Conservation (phyloP, 2,888 invertebrate genomes). For the Epsilonema sp. region DNA sequence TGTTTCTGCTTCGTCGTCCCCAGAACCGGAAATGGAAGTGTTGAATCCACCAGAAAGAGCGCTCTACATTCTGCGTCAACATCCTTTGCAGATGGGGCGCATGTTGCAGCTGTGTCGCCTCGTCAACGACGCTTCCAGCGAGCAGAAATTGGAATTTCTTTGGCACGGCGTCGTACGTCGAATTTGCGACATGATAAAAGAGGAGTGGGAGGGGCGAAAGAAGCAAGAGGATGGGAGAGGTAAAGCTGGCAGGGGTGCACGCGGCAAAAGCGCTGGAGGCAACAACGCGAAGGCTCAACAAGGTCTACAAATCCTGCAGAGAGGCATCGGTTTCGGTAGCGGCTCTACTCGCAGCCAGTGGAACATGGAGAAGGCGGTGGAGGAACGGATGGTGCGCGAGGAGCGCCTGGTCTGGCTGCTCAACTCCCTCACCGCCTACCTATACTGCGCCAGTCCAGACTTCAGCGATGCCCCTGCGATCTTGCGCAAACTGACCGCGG, state of each 20-base stretch:
- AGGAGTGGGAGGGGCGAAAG: conserved; percentile 11
- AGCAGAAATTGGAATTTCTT: conserved; percentile 16
- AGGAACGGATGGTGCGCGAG: conserved; percentile 12
- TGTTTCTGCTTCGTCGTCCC: neutral
- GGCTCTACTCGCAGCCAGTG: conserved; percentile 24
- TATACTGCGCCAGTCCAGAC: conserved; percentile 12
- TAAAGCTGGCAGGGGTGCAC: conserved; percentile 5
- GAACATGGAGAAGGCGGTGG: conserved; percentile 21
- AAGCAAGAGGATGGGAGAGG: neutral
- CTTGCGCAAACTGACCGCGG: no score
- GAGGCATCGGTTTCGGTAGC: conserved; percentile 25
- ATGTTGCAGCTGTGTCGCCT: conserved; percentile 11
- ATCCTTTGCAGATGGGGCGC: neutral
- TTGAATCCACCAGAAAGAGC: neutral
- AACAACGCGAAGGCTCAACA: neutral
- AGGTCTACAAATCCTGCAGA: neutral
- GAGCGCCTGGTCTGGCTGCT: conserved; percentile 25
- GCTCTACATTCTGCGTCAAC: neutral
- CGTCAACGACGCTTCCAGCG: conserved; percentile 15
- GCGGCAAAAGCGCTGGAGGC: no score
- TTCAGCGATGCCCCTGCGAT: conserved; percentile 5
- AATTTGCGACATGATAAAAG: conserved; percentile 12
- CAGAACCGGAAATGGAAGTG: conserved; percentile 2
- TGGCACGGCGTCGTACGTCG: conserved; percentile 14
- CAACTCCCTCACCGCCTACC: conserved; percentile 18